A percentile compares a stretch with the other conserved stretches of the same genome.
These are phyloP conservation scores for Puntigrus tetrazona DNA, from an alignment of 2,113 vertebrate species.

Conservation along the genomic window DNA sequence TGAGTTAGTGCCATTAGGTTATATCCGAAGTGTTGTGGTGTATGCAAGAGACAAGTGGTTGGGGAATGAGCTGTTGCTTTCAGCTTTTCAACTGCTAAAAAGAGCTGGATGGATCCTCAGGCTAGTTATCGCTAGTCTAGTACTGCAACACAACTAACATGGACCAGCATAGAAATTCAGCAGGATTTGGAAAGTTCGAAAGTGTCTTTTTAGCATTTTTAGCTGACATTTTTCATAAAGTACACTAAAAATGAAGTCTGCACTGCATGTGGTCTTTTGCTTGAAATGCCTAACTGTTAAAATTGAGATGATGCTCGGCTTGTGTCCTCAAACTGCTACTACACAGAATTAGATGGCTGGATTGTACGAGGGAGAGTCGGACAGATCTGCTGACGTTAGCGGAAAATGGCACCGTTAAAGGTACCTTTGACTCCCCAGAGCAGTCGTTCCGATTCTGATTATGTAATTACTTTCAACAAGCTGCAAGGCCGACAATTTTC, in stretches of 20 bases:
- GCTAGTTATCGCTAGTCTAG: not conserved
- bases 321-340: slow-evolving; percentile 21
- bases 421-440: slow-evolving; percentile 24
- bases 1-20: slow-evolving; percentile 29
- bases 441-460: slow-evolving; percentile 30
- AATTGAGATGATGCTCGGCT: not conserved
- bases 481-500: slow-evolving; percentile 44
- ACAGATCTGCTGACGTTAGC: slow-evolving; percentile 44
- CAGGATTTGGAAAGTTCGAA: not conserved
- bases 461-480: slow-evolving; percentile 47
- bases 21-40: slow-evolving; percentile 26
- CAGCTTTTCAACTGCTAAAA: not conserved
- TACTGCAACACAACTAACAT: not conserved
- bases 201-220: not conserved
- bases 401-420: slow-evolving; percentile 21
- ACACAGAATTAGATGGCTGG: not conserved
- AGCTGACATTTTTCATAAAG: not conserved
- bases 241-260: not conserved
- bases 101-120: not conserved
- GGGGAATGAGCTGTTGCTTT: not conserved
- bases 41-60: not conserved
- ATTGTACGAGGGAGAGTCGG: slow-evolving; percentile 2
- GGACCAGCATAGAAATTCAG: not conserved
- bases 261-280: slow-evolving; percentile 6
- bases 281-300: not conserved